Evolutionary conservation across 2,888 invertebrate genomes (phyloP), one percentile per base, ranked within the genome.

Genomic region (Leptura quadrifasciata): DNA sequence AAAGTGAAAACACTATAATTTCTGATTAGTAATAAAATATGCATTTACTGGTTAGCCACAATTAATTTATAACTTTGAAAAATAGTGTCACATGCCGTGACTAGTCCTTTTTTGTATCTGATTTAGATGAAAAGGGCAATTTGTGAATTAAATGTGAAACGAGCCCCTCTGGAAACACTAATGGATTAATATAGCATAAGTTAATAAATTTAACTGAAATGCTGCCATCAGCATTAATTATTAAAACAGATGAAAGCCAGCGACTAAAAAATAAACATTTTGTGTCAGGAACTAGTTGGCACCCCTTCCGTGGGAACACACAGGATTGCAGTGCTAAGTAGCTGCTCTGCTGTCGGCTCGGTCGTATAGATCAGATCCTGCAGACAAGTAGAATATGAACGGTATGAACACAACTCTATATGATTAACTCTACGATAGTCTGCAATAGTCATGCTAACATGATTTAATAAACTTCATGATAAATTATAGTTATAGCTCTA

Each of bases 241-340:
- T 78, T 68, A 61, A 69, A 63, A 65, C 18, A 63, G 47, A 69
- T 69, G 70, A 60, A 74, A 24, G 57, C 55, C 39, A 31, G 54
- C 54, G 12, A 52, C 63, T 31, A 64, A 76, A 78, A 75, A 75
- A 60, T 74, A 64, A 72, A 79, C 74, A 79, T 76, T 79, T 64
- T 68, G 86, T 86, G 81, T 83, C 86, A 84, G 86, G 86, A 85
- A 83, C 86, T 80, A 83, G 83, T 82, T 84, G 86, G 85, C 83
- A 85, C 86, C 80, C 81, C 76, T 57, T 75, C 78, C 83, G 83
- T 85, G 86, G 84, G 85, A 86, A 85, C 79, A 65, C 67, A 75
- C 58, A 57, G 72, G 72, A 74, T 76, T 83, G 81, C 80, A 79
- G 79, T 81, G 81, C 78, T 82, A 79, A 81, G 80, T 80, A 79